Percentiles rank a stretch among this genome's conserved stretches.
These are phyloP conservation scores for Cryptophagus acutangulus DNA, from an alignment of 2,888 invertebrate species.

Conservation along the genomic window DNA sequence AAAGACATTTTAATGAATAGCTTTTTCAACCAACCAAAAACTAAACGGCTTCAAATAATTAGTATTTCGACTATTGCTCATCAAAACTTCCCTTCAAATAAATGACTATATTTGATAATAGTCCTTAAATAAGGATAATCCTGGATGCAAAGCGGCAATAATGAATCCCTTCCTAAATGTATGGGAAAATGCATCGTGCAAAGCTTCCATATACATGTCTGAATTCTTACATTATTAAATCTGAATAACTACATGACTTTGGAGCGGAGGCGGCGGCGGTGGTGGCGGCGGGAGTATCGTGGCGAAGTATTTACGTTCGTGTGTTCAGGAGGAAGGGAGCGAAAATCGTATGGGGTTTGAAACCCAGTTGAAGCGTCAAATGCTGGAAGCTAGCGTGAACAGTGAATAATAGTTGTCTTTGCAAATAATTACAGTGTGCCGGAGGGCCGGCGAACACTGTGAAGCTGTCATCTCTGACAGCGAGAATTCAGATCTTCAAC, in stretches of 20 bases:
- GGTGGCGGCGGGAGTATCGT: too few species aligned
- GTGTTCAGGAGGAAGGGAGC: constrained; percentile 8
- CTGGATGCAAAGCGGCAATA: too few species aligned
- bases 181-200: constrained; percentile 26
- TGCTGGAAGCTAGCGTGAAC: constrained; percentile 19
- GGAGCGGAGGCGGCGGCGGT: constrained; percentile 19
- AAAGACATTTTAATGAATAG: constrained; percentile 1
- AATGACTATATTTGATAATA: too few species aligned
- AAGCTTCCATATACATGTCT: constrained; percentile 28
- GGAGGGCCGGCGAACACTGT: constrained; percentile 23
- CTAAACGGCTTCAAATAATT: too few species aligned
- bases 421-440: constrained; percentile 38
- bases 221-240: constrained; percentile 35
- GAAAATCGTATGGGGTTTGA: too few species aligned
- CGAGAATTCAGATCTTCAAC: constrained; percentile 4
- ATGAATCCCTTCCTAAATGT: too few species aligned
- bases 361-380: constrained; percentile 12
- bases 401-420: constrained; percentile 40
- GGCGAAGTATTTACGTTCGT: constrained; percentile 23
- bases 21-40: not conserved
- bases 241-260: constrained; percentile 34
- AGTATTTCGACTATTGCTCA: too few species aligned
- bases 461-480: constrained; percentile 24
- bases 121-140: too few species aligned
- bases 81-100: too few species aligned